Conservation (phyloP, 2,113 vertebrate species). For the Pica pica region DNA sequence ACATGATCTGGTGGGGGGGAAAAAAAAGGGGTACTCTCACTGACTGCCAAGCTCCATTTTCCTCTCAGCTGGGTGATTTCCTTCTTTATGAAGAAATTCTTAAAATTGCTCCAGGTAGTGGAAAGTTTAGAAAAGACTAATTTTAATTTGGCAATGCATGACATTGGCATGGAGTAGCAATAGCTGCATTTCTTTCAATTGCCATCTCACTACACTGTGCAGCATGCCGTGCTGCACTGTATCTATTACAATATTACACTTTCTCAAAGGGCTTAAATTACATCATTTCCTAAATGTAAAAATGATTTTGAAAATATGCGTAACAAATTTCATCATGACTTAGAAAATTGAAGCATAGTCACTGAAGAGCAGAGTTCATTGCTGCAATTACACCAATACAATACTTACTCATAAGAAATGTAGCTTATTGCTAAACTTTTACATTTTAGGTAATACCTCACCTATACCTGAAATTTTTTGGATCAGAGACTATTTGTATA, state of each 20-base stretch:
- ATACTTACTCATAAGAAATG: not conserved
- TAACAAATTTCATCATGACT: not conserved
- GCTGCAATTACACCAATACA: not conserved
- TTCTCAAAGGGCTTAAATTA: not conserved
- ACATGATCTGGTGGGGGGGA: accelerated
- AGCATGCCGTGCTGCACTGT: not conserved
- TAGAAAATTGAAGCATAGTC: not conserved
- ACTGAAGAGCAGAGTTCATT: not conserved
- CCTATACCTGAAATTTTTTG: not conserved
- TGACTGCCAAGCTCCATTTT: not conserved
- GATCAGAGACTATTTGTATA: not conserved
- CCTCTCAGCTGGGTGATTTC: not conserved
- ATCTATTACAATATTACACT: not conserved
- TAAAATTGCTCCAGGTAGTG: not conserved
- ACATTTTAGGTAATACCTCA: not conserved
- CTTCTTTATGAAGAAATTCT: not conserved
- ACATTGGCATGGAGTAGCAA: not conserved
- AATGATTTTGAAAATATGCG: not conserved
- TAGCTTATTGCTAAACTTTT: not conserved
- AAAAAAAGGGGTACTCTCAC: not conserved
- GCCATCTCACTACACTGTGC: not conserved
- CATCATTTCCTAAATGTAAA: not conserved
- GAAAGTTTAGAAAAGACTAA: not conserved
- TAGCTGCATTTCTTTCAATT: not conserved
- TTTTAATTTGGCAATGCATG: not conserved